These are phyloP conservation scores for Pyrrhura leucotis DNA, from an alignment of 2,797 vertebrate genomes.

Conservation along the genomic window DNA sequence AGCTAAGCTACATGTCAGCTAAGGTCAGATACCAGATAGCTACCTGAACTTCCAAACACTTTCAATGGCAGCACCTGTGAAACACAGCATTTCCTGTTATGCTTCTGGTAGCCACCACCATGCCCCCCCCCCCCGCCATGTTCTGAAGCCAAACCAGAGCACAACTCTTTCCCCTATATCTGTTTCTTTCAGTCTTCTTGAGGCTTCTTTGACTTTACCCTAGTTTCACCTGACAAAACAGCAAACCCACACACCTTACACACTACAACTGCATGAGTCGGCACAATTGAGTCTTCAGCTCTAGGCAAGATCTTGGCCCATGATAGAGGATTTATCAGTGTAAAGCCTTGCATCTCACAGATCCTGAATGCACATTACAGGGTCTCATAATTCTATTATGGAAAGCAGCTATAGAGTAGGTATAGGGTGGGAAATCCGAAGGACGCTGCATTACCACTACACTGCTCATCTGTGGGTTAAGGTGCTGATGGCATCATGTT, in stretches of 20 bases:
- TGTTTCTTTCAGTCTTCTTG: background rate
- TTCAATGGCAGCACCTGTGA: background rate
- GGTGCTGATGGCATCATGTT: background rate
- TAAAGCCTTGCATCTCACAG: background rate
- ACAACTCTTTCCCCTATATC: background rate
- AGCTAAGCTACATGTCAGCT: background rate
- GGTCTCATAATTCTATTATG: background rate
- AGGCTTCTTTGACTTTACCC: background rate
- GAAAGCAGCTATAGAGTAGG: background rate
- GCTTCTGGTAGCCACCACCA: background rate
- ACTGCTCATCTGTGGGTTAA: background rate
- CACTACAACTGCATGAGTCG: background rate
- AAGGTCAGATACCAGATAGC: background rate
- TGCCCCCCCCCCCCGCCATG: accelerated
- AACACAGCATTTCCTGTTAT: background rate
- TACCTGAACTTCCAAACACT: background rate
- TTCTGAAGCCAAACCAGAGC: background rate
- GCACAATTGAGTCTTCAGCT: background rate
- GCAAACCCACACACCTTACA: background rate
- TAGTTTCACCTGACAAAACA: background rate
- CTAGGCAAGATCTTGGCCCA: background rate
- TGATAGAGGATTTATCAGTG: background rate
- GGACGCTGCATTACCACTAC: background rate
- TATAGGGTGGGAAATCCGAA: background rate
- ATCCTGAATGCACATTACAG: background rate